A percentile compares a stretch with the other conserved stretches of the same genome.
Evolutionary conservation across 1,140 invertebrate genomes (phyloP).

Genomic region (Pseudomyrmex sp.): DNA sequence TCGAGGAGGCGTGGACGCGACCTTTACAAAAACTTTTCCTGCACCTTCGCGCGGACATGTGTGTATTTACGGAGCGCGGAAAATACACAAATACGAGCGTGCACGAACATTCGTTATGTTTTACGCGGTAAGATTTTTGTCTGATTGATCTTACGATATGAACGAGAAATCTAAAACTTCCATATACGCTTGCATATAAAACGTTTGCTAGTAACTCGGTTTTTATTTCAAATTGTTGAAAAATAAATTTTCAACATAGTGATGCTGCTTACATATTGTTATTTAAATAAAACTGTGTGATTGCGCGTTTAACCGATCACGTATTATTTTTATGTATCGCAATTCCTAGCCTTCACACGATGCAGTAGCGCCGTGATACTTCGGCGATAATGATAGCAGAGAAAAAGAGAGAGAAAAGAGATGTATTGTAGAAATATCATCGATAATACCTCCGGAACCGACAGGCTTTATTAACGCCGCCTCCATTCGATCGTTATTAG

Average conservation of each 20-base stretch:
- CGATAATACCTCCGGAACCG: conserved; percentile 36
- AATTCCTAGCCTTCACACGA: conserved; percentile 2
- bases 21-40: conserved; percentile 81
- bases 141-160: no score
- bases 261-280: no score
- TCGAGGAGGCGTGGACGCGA: conserved; percentile 77
- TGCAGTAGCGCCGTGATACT: conserved; percentile 36
- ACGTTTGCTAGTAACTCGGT: no score
- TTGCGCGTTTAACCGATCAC: conserved; percentile 30
- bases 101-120: conserved; percentile 66
- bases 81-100: not conserved
- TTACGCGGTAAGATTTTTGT: no score
- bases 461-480: conserved; percentile 48
- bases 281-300: no score
- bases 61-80: conserved; percentile 54
- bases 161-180: no score
- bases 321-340: not conserved
- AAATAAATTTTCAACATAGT: no score
- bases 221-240: no score
- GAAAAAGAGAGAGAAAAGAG: not conserved
- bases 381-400: conserved; percentile 36
- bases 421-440: conserved; percentile 43
- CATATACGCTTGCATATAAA: no score
- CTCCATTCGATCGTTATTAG: conserved; percentile 59
- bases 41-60: conserved; percentile 53